Conservation (phyloP, 2,113 vertebrate genomes). For the Grammomys surdaster region DNA sequence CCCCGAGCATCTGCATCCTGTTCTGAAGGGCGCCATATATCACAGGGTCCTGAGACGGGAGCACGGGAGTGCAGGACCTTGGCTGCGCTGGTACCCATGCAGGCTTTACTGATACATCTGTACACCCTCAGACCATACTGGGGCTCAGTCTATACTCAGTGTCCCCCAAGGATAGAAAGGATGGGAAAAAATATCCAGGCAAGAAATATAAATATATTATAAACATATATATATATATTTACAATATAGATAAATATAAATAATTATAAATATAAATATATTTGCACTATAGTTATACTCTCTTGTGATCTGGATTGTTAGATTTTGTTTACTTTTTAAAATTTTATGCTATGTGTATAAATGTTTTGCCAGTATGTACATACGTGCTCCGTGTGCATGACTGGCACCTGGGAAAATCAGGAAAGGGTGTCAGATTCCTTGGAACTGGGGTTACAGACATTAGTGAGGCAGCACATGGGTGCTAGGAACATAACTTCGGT, state of each 20-base stretch:
- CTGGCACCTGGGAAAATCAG: not conserved
- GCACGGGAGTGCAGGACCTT: not conserved
- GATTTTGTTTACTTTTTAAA: not conserved
- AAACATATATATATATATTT: too few species aligned
- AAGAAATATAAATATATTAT: constrained; percentile 49
- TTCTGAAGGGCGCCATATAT: not conserved
- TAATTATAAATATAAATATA: too few species aligned
- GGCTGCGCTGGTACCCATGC: not conserved
- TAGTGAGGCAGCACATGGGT: not conserved
- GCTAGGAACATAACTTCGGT: not conserved
- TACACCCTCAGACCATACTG: constrained; percentile 62
- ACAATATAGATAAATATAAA: too few species aligned
- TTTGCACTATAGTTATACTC: constrained; percentile 70
- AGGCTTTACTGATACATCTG: not conserved
- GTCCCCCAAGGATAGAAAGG: constrained; percentile 72
- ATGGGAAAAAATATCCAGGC: not conserved
- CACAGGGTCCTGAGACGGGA: not conserved
- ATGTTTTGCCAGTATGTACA: not conserved
- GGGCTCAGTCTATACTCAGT: constrained; percentile 38
- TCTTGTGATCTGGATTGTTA: not conserved
- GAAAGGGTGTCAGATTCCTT: too few species aligned
- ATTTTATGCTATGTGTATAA: not conserved
- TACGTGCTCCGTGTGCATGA: not conserved
- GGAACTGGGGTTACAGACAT: not conserved
- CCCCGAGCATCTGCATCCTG: constrained; percentile 59